phyloP scores from a whole-genome alignment of 2,797 vertebrate genomes.

The Macropus fuliginosus region DNA sequence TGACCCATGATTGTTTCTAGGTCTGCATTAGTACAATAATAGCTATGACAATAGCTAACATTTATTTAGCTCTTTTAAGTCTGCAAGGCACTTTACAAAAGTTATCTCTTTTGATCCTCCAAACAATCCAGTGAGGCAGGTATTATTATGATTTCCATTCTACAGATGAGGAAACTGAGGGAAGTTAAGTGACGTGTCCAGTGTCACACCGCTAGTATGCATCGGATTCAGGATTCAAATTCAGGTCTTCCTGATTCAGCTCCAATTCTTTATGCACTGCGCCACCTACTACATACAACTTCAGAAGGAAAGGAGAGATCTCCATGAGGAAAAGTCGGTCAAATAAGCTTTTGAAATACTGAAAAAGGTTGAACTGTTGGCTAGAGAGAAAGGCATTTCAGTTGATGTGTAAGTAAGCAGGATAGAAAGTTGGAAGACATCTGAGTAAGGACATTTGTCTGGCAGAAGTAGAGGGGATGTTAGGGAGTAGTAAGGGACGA shows the following conservation, averaged over 20 bases:
- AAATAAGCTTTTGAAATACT: background rate
- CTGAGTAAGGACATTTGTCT: background rate
- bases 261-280: background rate
- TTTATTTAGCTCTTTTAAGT: background rate
- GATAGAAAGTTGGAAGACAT: background rate
- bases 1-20: background rate
- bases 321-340: background rate
- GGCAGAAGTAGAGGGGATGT: background rate
- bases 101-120: background rate
- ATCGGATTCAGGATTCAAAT: background rate
- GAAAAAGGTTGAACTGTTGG: background rate
- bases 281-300: background rate
- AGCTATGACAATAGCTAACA: background rate
- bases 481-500: background rate
- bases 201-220: background rate
- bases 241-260: background rate
- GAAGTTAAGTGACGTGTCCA: background rate
- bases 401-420: background rate
- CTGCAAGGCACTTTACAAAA: background rate
- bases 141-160: background rate
- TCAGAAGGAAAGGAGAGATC: background rate
- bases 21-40: background rate
- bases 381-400: background rate
- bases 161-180: background rate
- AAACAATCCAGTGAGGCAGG: background rate